Base-by-base conservation (phyloP, 2,113 vertebrate species). In the Serranochromis macrocephalus region DNA sequence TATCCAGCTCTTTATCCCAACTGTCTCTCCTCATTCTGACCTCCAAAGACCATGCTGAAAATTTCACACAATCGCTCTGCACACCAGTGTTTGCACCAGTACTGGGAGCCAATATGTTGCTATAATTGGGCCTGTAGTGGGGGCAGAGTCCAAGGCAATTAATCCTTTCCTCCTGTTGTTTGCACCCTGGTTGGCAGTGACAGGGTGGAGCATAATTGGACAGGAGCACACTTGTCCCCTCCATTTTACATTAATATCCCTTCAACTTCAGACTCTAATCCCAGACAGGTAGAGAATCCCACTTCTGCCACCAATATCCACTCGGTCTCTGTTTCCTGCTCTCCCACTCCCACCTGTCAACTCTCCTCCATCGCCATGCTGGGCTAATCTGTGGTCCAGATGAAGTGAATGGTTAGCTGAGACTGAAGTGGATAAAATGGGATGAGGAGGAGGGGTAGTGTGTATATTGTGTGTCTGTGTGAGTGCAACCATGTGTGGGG, bases 61-160 rank as follows among this genome's bases (percentile, higher is more conserved):
- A 98, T 98, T 98, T 99, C 98, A 98, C 98, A 98, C 98, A 98
- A 99, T 98, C 98, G 98, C 97, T 97, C 97, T 97, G 97, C 98
- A 98, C 98, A 98, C 98, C 98, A 98, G 98, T 99, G 96, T 94
- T 95, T 97, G 96, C 97, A 96, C 97, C 97, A 97, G 97, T 94
- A 95, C 98, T 98, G 96, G 96, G 97, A 98, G 97, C 98, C 98
- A 98, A 98, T 98, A 98, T 98, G 97, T 97, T 97, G 97, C 97
- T 97, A 97, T 99, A 99, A 99, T 99, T 99, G 98, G 98, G 97
- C 97, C 98, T 97, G 97, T 97, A 98, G 98, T 96, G 96, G 98
- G 96, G 97, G 97, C 97, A 98, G 97, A 98, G 98, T 98, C 98
- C 98, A 98, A 98, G 97, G 98, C 98, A 99, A 99, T 99, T 99